Evolutionary conservation across 2,888 invertebrate species (phyloP), one percentile per base, ranked within the genome.

Genomic region (Eilema griseolum): DNA sequence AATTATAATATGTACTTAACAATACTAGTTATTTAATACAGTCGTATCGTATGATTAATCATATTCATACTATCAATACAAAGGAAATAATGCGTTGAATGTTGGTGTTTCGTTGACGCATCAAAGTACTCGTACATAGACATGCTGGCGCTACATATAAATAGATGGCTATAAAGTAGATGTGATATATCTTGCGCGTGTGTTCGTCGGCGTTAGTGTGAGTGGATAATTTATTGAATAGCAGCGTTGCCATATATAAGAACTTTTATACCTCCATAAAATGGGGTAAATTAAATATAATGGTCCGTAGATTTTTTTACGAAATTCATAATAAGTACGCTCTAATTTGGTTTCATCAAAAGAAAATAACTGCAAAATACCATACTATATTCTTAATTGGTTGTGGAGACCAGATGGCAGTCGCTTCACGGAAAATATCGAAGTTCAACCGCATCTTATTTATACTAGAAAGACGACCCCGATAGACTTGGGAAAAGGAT

Each of bases 151-250:
- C 80, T 79, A 81, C 76, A 82, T 81, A 86, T 81, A 83, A 81
- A 79, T 80, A 79, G 75, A 71, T 75, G 67, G 11, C 20, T 67
- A 59, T 31, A 37, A 20, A 52, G 46, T 52, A 56, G 20, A 31
- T 62, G 41, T 41, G n/a, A 24, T 66, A 60, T 59, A 80, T 80
- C 73, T 73, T 69, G 41, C 76, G 73, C 77, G 64, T 74, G 75
- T 75, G 81, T 81, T 81, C 63, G 73, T 79, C 75, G 74, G 72
- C 69, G 77, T 78, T 76, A 62, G 76, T 91, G 89, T 89, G 89
- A 78, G 88, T 90, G 86, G 88, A 89, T 91, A 89, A 91, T 91
- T 91, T 91, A 92, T 89, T 85, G 86, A 77, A 74, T 79, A 79
- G 52, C 64, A 31, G 28, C 10, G 46, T 62, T 62, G n/a, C 61